Evolutionary conservation across 2,113 vertebrate genomes (phyloP), one percentile per base, ranked within the genome.

Genomic region (Leptocoma aspasia): DNA sequence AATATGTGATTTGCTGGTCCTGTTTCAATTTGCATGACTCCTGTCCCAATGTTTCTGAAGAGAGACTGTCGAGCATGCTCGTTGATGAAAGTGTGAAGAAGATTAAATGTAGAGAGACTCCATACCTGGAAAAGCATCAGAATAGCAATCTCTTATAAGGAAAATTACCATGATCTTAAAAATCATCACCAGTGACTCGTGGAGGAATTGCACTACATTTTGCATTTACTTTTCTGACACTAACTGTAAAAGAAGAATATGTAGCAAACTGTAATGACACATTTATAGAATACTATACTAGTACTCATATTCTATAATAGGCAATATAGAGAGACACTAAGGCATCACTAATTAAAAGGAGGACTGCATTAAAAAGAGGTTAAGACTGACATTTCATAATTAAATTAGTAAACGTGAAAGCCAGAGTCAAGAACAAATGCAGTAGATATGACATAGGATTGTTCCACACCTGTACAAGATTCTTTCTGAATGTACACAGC

Each of bases 41-140:
- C 99, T 0, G 99, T 99, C 94, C 99, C 99, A 52, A 99, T 99
- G 97, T 99, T 99, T 93, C 99, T 98, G 98, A 99, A 99, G 95
- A 99, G 98, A 69, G 99, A 99, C 95, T 99, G 99, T 56, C 99
- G 99, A 45, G 99, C 98, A 95, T 99, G 99, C 79, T 99, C 99
- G 49, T 97, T 99, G 42, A 98, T 97, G 86, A 99, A 99, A 70
- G 97, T 98, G 95, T 99, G 99, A 95, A 99, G 98, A 93, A 98
- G 98, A 82, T 69, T 94, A 93, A 99, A 99, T 0, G 98, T 98
- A 87, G 98, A 96, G 78, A 99, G 89, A 93, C 98, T 99, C 99
- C 99, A 99, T 47, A 99, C 98, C 99, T 99, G 97, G 61, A 91
- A 88, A 95, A 82, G 49, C 42, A 96, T n/a, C 21, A 80, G 72